Evolutionary conservation across 2,888 invertebrate species (phyloP), one percentile per base, ranked within the genome.

Genomic region (Brassicogethes aeneus): DNA sequence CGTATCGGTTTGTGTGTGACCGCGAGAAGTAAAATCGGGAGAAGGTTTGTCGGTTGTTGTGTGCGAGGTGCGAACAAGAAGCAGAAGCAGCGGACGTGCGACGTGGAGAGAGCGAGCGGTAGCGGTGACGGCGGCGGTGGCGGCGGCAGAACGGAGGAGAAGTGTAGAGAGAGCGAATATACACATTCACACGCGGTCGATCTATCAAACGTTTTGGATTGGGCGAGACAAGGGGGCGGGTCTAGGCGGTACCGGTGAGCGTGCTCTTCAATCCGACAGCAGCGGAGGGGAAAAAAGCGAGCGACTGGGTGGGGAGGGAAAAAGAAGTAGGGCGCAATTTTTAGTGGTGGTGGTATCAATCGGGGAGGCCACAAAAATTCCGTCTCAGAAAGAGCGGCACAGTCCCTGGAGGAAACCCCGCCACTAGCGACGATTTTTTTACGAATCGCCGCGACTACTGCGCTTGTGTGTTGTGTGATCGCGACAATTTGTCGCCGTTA

Each of bases 241-340:
- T 66, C 73, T 68, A 68, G 66, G 68, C 71, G 62, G 65, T 59
- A 54, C 57, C 60, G 53, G 40, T 52, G 55, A 5, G 51, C 55
- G 59, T 56, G 57, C 60, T 59, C 10, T 61, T 61, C 62, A 63
- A 63, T 62, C 60, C 61, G 60, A n/a, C n/a, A n/a, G 60, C 62
- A 59, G 62, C 51, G 66, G 68, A 65, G 67, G 71, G 71, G 70
- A 71, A 72, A 72, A 72, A 71, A 64, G 60, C 59, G 61, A 45
- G 45, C 52, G 56, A 54, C 52, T 60, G 63, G 64, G 59, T 56
- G 60, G 62, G 60, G 53, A 50, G 55, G 55, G 60, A 62, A 66
- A 70, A 66, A 68, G 65, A 68, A 65, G 64, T 66, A 69, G 68
- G 68, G 68, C 63, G 63, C 64, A 56, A 65, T 68, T 69, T 68